These are phyloP conservation scores for Urechis unicinctus DNA, from an alignment of 2,888 invertebrate genomes.

Conservation along the genomic window DNA sequence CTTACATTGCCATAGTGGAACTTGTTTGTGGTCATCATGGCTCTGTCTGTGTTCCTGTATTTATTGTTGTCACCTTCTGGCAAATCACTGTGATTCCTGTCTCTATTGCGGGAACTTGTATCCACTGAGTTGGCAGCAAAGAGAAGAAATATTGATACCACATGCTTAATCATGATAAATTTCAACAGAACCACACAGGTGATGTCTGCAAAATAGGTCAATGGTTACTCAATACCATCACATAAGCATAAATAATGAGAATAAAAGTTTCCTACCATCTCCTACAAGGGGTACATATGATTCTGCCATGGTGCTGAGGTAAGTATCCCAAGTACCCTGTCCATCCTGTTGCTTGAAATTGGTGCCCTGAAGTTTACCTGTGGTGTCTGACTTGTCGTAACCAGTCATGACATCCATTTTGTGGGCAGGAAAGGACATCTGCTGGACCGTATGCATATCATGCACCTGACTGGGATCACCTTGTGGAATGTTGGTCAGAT, in stretches of 20 bases:
- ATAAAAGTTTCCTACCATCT: background rate
- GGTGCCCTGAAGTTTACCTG: constrained; percentile 28
- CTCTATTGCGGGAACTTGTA: background rate
- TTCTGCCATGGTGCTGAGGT: constrained; percentile 22
- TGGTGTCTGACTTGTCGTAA: constrained; percentile 28
- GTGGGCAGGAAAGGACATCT: constrained; percentile 22
- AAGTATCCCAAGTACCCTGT: constrained; percentile 33
- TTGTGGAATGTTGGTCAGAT: constrained; percentile 37
- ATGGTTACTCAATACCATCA: too few relatives aligned
- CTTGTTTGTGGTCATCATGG: constrained; percentile 33
- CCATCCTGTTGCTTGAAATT: constrained; percentile 38
- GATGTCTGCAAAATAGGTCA: too few relatives aligned
- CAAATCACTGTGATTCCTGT: constrained; percentile 40
- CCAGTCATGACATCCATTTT: constrained; percentile 13
- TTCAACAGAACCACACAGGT: too few relatives aligned
- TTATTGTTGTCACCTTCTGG: constrained; percentile 36
- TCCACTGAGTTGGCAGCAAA: too few relatives aligned
- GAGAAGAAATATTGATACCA: too few relatives aligned
- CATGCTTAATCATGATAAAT: too few relatives aligned
- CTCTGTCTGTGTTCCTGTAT: constrained; percentile 24
- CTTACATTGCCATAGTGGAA: constrained; percentile 36
- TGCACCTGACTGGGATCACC: constrained; percentile 35
- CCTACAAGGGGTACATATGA: constrained; percentile 10
- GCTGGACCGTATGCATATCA: constrained; percentile 30
- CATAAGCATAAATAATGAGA: background rate